Percentiles rank a stretch among this genome's conserved stretches.
Evolutionary conservation across 2,797 vertebrate species (phyloP).

Genomic region (Crenuchus spilurus): DNA sequence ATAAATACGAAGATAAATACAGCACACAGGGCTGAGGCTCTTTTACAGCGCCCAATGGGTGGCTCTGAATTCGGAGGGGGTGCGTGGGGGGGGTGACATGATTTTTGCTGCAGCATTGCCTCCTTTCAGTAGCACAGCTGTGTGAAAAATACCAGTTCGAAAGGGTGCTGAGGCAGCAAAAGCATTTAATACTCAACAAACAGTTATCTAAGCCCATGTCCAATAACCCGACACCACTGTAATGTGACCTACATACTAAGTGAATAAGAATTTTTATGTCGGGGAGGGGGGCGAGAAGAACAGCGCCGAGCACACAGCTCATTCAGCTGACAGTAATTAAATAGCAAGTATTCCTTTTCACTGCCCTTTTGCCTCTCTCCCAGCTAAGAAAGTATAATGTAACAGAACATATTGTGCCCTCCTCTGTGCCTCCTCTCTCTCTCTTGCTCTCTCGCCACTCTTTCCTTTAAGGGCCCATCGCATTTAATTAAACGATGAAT

Average conservation of each 20-base stretch:
- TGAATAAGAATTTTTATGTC: slow-evolving; percentile 82
- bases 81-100: slow-evolving; percentile 76
- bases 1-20: slow-evolving; percentile 51
- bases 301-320: slow-evolving; percentile 74
- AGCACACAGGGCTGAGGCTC: slow-evolving; percentile 16
- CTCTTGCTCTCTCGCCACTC: slow-evolving; percentile 25
- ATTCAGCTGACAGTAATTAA: slow-evolving; percentile 83
- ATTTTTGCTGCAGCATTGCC: slow-evolving; percentile 89
- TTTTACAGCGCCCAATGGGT: slow-evolving; percentile 55
- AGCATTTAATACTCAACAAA: slow-evolving; percentile 98
- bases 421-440: slow-evolving; percentile 55
- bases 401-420: slow-evolving; percentile 76
- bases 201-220: slow-evolving; percentile 96
- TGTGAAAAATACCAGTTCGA: slow-evolving; percentile 98
- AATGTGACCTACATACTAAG: slow-evolving; percentile 98
- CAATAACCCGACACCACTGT: slow-evolving; percentile 92
- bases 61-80: slow-evolving; percentile 24
- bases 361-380: slow-evolving; percentile 63
- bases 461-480: slow-evolving; percentile 34
- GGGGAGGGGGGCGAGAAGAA: slow-evolving; percentile 66
- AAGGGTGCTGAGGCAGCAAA: slow-evolving; percentile 98
- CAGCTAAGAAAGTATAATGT: slow-evolving; percentile 71
- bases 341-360: slow-evolving; percentile 76
- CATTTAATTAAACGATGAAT: slow-evolving; percentile 59
- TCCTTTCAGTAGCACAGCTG: slow-evolving; percentile 96